Evolutionary conservation across 2,888 invertebrate genomes (phyloP).

Genomic region (Andrena camellia): DNA sequence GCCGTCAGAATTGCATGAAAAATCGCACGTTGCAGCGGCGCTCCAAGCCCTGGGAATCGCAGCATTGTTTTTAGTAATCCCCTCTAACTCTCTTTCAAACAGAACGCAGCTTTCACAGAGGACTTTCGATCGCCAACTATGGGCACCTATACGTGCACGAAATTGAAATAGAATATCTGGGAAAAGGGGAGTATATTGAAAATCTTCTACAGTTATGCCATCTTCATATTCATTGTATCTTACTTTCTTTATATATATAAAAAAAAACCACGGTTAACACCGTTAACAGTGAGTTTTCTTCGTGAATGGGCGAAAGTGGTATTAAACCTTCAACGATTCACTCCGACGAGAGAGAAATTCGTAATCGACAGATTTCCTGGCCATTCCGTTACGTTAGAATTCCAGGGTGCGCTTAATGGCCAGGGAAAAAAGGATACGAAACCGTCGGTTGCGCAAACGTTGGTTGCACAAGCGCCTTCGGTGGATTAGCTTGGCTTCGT

Average conservation of each 20-base stretch:
- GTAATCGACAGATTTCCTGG: background rate
- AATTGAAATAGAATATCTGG: background rate
- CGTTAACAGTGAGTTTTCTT: too few species aligned
- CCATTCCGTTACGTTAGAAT: background rate
- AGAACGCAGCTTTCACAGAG: background rate
- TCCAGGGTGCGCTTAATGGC: background rate
- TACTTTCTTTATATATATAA: too few species aligned
- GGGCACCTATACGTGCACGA: background rate
- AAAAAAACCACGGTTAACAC: too few species aligned
- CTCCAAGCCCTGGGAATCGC: background rate
- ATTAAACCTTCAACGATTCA: background rate
- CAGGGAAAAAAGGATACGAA: background rate
- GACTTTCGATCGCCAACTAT: background rate
- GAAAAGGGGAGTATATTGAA: background rate
- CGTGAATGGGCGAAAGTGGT: too few species aligned
- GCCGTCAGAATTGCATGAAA: background rate
- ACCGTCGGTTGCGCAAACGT: conserved; percentile 1
- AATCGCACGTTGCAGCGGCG: background rate
- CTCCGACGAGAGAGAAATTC: background rate
- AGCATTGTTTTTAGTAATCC: background rate
- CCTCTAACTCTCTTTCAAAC: background rate
- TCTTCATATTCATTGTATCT: too few species aligned
- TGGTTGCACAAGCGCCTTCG: background rate
- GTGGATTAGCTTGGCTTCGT: background rate
- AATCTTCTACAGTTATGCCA: too few species aligned